Evolutionary conservation across 2,888 invertebrate species (phyloP), one percentile per base, ranked within the genome.

Genomic region (Branchipolynoe longqiensis): DNA sequence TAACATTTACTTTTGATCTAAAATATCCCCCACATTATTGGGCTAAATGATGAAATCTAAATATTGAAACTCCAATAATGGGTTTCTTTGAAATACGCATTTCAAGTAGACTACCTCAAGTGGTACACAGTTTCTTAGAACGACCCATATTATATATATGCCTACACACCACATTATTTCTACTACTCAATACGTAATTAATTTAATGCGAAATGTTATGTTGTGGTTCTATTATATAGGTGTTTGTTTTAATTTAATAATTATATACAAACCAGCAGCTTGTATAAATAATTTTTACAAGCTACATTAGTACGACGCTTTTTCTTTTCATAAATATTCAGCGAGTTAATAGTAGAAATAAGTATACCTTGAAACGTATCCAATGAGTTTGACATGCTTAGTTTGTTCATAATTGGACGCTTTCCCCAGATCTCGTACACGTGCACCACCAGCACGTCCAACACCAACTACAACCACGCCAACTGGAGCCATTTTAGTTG

Each of bases 401-500:
- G 89, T 84, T 18, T 87, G 87, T 6, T 82, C 73, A 0, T 82
- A 78, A 12, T 85, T 85, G 54, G 88, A 86, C 2, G 59, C 58
- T n/a, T 82, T 83, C 33, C 85, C 85, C 2, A 90, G 82, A 83
- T 91, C 91, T 41, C 91, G 87, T 8, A 91, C 88, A 36, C 91
- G 86, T 3, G 89, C 90, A n/a, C 84, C 88, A 1, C 91, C 91
- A 18, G 91, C 91, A 2, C 87, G 90, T 0, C 91, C 91, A 28
- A 90, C 86, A 31, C 91, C 91, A 56, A 90, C 87, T 14, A 91
- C 91, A 14, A 88, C 91, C 18, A 91, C 87, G n/a, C 91, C 90
- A 0, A 69, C 38, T 33, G 69, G 4, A 1, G 69, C 3, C 69
- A 69, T 69, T 14, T 33, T 69, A n/a, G n/a, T n/a, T n/a, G n/a